A percentile compares a stretch with the other conserved stretches of the same genome.
These are phyloP conservation scores for Thermophis baileyi DNA, from an alignment of 2,113 vertebrate species.

Conservation along the genomic window DNA sequence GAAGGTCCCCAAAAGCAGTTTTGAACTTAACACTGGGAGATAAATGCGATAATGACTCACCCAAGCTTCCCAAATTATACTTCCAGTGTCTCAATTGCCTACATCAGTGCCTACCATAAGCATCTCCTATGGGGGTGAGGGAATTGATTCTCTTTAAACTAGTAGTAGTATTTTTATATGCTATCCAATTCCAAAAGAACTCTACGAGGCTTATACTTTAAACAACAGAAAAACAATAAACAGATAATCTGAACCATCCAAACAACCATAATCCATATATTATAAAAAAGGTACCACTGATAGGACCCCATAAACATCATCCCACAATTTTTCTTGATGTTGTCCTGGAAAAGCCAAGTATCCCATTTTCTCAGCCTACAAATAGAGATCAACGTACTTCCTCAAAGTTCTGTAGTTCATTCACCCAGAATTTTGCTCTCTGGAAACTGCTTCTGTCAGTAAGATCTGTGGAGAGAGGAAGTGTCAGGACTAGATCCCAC, in stretches of 20 bases:
- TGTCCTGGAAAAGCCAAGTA: background rate
- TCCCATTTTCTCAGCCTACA: background rate
- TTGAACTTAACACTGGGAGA: background rate
- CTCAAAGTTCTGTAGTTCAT: constrained; percentile 91
- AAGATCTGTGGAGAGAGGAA: constrained; percentile 73
- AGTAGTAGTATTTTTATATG: background rate
- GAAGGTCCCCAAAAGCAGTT: background rate
- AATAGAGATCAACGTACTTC: constrained; percentile 72
- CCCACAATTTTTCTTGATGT: background rate
- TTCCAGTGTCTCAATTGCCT: background rate
- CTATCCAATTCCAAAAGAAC: background rate
- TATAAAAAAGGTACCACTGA: background rate
- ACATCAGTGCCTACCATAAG: background rate
- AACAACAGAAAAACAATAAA: background rate
- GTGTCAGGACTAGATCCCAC: background rate
- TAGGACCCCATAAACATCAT: background rate
- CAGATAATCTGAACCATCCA: background rate
- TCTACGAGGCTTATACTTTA: background rate
- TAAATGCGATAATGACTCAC: background rate
- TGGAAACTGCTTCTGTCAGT: constrained; percentile 93
- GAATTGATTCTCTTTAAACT: background rate
- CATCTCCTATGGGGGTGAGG: background rate
- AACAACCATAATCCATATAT: background rate
- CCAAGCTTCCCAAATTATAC: background rate
- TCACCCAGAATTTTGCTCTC: constrained; percentile 94